Conservation (phyloP, 2,888 invertebrate genomes). For the Halocaridina rubra region DNA sequence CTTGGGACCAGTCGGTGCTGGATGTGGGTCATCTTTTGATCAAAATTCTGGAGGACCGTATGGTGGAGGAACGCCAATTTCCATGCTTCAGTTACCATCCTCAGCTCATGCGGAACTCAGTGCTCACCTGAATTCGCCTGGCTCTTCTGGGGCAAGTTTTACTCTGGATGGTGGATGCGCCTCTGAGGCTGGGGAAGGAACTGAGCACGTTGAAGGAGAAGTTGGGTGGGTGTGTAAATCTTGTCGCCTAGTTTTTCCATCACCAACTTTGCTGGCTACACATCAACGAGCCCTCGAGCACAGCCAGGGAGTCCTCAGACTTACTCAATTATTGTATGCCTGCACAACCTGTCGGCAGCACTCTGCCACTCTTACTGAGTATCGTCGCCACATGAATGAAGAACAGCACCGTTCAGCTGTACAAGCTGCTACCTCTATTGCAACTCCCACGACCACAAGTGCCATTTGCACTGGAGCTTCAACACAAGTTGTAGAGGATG, state of each 20-base stretch:
- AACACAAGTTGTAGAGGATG: slow-evolving; percentile 30
- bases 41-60: slow-evolving; percentile 26
- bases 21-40: slow-evolving; percentile 18
- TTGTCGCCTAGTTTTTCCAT: slow-evolving; percentile 62
- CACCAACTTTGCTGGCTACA: slow-evolving; percentile 42
- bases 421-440: background rate
- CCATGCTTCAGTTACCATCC: slow-evolving; percentile 59
- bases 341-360: slow-evolving; percentile 44
- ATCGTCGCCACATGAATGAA: slow-evolving; percentile 49
- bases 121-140: slow-evolving; percentile 39
- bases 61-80: slow-evolving; percentile 60
- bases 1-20: background rate
- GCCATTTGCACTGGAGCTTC: background rate
- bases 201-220: slow-evolving; percentile 57
- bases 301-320: slow-evolving; percentile 49
- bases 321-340: slow-evolving; percentile 61
- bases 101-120: slow-evolving; percentile 56
- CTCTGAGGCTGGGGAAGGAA: slow-evolving; percentile 34
- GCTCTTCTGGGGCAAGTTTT: slow-evolving; percentile 56
- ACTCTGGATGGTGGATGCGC: slow-evolving; percentile 58
- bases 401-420: slow-evolving; percentile 38
- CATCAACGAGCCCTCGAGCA: slow-evolving; percentile 59
- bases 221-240: slow-evolving; percentile 62
- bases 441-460: background rate
- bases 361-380: slow-evolving; percentile 48